phyloP scores from a whole-genome alignment of 1,140 invertebrate species.

The Calosoma granatense region DNA sequence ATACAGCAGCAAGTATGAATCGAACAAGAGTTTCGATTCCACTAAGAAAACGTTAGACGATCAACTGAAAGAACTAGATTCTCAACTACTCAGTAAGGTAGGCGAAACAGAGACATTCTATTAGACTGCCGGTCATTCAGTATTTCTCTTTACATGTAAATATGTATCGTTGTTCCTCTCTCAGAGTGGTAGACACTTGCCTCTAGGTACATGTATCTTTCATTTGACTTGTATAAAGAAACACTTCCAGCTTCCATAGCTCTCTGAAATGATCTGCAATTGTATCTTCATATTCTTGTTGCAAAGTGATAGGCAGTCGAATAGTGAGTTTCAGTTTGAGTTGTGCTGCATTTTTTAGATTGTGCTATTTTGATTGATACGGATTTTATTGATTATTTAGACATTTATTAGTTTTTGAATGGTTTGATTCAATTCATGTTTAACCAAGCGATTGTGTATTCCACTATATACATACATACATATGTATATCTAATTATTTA shows the following conservation, averaged over 20 bases:
- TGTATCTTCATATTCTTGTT: too few relatives aligned
- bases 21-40: slow-evolving; percentile 57
- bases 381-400: background rate
- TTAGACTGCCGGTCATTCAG: slow-evolving; percentile 23
- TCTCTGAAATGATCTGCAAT: too few relatives aligned
- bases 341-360: too few relatives aligned
- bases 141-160: background rate
- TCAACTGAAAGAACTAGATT: slow-evolving; percentile 65
- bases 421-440: background rate
- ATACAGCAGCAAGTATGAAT: slow-evolving; percentile 41
- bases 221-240: too few relatives aligned
- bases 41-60: slow-evolving; percentile 68
- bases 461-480: background rate
- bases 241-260: too few relatives aligned
- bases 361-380: background rate
- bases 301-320: slow-evolving; percentile 17
- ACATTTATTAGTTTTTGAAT: background rate
- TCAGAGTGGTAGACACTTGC: background rate
- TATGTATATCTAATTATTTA: slow-evolving; percentile 14
- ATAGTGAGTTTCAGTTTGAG: slow-evolving; percentile 23
- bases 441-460: slow-evolving; percentile 6
- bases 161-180: background rate
- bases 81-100: slow-evolving; percentile 60
- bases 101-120: slow-evolving; percentile 37
- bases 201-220: too few relatives aligned